Conservation (phyloP, 2,113 vertebrate genomes). For the Cyprinodon tularosa region DNA sequence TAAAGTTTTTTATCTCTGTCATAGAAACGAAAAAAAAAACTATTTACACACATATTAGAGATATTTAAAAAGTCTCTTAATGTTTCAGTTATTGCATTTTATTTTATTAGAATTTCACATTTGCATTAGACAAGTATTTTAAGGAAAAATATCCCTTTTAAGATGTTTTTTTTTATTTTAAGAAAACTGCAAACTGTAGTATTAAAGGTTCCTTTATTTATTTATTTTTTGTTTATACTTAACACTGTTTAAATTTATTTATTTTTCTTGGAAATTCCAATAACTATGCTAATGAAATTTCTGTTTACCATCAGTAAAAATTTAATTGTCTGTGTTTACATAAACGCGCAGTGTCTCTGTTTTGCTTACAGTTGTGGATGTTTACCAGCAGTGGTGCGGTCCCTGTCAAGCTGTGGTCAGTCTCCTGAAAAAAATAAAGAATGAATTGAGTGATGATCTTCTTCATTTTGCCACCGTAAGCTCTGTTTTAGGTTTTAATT, state of each 20-base stretch:
- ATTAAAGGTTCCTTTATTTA: too few relatives aligned
- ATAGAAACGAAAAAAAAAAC: not conserved
- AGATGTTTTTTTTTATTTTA: not conserved
- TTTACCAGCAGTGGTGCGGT: conserved; percentile 94
- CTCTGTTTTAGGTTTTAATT: not conserved
- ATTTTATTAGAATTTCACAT: not conserved
- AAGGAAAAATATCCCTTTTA: not conserved
- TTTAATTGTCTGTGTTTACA: conserved; percentile 1
- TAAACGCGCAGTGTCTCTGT: not conserved
- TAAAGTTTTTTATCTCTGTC: not conserved
- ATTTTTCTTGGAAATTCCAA: not conserved
- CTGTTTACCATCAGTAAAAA: not conserved
- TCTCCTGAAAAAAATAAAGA: conserved; percentile 91
- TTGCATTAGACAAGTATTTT: not conserved
- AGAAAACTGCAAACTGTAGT: not conserved
- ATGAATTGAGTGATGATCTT: conserved; percentile 84
- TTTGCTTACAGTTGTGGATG: conserved; percentile 85
- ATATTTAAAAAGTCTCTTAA: not conserved
- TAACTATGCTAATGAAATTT: not conserved
- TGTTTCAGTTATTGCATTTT: not conserved
- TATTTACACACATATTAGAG: not conserved
- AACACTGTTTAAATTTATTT: too few relatives aligned
- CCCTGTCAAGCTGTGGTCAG: conserved; percentile 89
- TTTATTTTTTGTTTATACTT: too few relatives aligned
- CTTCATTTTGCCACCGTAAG: conserved; percentile 93